Base-by-base conservation (phyloP, 2,113 vertebrate genomes). In the Dicerorhinus sumatrensis region DNA sequence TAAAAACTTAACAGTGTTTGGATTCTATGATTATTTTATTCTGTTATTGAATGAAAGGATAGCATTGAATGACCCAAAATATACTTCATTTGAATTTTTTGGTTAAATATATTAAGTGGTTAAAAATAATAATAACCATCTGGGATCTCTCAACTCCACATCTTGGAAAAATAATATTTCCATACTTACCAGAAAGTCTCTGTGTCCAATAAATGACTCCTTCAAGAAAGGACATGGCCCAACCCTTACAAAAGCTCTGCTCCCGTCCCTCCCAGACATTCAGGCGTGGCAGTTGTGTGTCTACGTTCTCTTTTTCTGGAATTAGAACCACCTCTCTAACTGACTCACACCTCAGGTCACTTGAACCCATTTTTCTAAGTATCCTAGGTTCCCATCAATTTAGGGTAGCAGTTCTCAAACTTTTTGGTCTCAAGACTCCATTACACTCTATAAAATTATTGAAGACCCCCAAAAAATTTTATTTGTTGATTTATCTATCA, bases 1-100 rank as follows among this genome's bases (percentile, higher is more conserved):
- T 91, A 91, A 94, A 91, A 62, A 73, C 18, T 48, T 89, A 31
- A 58, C n/a, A 36, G 13, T 79, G 51, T 81, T 85, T 97, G 31
- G 31, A 60, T 95, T 39, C 54, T 60, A 1, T 80, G 75, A 39
- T 67, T 87, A 80, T 92, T 96, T 94, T 95, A 84, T 91, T 96
- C 48, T 72, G 23, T 42, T 85, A 77, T n/a, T 67, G 25, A 73
- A 96, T 79, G 63, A 73, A 85, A 95, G 20, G 39, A 76, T 86
- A 90, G 84, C 48, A 67, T 56, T 56, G 58, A 92, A 65, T 79
- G 94, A n/a, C 25, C 63, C 63, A 60, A 91, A 82, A 67, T 95
- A 73, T 60, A 75, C 31, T 83, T 60, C 79, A 91, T 84, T 88
- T 89, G 63, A 75, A 42, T 75, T 79, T 92, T 77, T 85, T 29